A percentile compares a stretch with the other conserved stretches of the same genome.
phyloP scores from a whole-genome alignment of 2,113 vertebrate species.

The Trachemys scripta region DNA sequence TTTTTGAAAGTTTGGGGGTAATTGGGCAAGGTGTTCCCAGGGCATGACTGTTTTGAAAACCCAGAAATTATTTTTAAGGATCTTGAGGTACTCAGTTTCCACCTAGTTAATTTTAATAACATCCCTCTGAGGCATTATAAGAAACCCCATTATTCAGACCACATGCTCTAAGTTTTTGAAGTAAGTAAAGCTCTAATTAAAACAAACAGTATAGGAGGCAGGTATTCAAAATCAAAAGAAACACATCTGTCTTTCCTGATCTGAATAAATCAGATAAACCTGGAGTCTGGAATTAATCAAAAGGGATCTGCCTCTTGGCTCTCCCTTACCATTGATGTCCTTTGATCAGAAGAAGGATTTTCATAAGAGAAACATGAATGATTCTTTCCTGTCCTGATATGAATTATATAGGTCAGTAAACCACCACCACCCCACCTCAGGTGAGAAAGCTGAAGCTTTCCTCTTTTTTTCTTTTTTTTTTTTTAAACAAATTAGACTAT shows the following conservation, averaged over 20 bases:
- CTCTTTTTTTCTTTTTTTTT: no score
- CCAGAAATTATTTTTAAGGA: neutral
- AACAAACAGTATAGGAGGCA: neutral
- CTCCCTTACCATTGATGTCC: neutral
- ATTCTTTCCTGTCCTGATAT: neutral
- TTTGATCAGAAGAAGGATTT: neutral
- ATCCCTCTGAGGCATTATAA: neutral
- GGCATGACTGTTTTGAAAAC: neutral
- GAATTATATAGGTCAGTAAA: neutral
- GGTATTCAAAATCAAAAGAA: neutral
- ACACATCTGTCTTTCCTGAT: neutral
- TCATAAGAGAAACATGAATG: neutral
- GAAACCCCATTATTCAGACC: neutral
- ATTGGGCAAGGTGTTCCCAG: neutral
- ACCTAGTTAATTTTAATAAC: neutral
- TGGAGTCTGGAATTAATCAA: neutral
- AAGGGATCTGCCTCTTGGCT: neutral
- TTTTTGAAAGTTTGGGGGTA: neutral
- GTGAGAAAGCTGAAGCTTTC: neutral
- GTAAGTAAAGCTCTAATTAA: slow-evolving; percentile 7
- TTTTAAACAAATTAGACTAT: no score
- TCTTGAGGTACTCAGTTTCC: neutral
- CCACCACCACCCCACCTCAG: neutral
- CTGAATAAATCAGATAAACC: neutral
- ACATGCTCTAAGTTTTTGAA: neutral